phyloP scores from a whole-genome alignment of 2,113 vertebrate genomes.

The Petaurus breviceps region DNA sequence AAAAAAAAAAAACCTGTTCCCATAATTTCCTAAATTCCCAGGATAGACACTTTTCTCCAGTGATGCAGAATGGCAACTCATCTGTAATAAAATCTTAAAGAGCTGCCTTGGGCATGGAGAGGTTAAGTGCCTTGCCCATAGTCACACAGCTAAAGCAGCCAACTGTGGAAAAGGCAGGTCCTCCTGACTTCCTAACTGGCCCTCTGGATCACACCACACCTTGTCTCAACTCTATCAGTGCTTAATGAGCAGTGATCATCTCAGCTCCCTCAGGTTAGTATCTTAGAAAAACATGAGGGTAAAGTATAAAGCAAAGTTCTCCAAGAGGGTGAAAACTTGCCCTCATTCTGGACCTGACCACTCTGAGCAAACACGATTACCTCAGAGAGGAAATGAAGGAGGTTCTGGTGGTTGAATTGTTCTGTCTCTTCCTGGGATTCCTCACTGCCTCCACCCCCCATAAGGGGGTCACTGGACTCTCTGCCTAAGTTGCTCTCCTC shows the following conservation, averaged over 20 bases:
- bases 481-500: constrained; percentile 79
- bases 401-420: constrained; percentile 47
- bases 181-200: background rate
- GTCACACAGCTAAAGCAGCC: background rate
- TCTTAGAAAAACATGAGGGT: background rate
- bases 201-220: background rate
- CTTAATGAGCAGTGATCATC: background rate
- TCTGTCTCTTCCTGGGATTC: constrained; percentile 69
- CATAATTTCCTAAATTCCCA: background rate
- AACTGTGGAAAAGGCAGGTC: background rate
- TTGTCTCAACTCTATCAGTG: background rate
- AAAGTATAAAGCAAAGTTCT: constrained; percentile 17
- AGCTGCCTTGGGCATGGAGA: background rate
- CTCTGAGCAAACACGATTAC: constrained; percentile 66
- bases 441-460: constrained; percentile 68
- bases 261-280: background rate
- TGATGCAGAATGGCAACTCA: background rate
- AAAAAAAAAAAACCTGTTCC: background rate
- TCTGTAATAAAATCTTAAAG: background rate
- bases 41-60: background rate
- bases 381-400: constrained; percentile 81
- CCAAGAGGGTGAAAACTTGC: constrained; percentile 8
- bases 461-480: constrained; percentile 71
- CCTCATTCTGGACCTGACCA: constrained; percentile 24
- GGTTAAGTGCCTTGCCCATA: background rate